Evolutionary conservation across 2,797 vertebrate species (phyloP).

Genomic region (Mico argentatus): DNA sequence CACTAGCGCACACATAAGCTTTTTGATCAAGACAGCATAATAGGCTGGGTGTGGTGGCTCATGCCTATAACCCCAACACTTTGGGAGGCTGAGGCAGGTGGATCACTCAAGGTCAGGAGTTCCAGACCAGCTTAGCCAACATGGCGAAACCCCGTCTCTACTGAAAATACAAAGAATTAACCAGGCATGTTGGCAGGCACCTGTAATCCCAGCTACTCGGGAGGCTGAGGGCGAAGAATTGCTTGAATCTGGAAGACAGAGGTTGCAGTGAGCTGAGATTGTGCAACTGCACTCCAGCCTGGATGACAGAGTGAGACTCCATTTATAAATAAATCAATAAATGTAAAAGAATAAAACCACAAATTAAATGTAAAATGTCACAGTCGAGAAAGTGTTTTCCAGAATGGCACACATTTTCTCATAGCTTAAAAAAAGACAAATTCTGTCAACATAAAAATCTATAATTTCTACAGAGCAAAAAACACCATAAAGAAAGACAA

Average conservation of each 20-base stretch:
- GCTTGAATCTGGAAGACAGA: no score
- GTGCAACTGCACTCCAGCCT: no score
- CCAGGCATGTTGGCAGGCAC: background rate
- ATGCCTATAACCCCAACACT: no score
- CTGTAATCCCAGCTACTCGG: no score
- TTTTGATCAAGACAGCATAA: constrained; percentile 30
- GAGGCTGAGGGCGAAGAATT: no score
- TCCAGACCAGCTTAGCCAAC: no score
- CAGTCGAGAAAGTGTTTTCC: constrained; percentile 41
- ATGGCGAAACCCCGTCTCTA: no score
- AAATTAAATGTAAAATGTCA: constrained; percentile 59
- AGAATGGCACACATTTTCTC: constrained; percentile 45
- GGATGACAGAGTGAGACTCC: no score
- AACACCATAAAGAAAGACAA: constrained; percentile 64
- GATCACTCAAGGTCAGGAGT: no score
- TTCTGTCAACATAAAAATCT: constrained; percentile 70
- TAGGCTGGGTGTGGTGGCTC: background rate
- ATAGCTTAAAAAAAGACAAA: constrained; percentile 55
- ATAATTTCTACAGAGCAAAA: constrained; percentile 64
- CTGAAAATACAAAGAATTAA: no score
- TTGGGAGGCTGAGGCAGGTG: no score
- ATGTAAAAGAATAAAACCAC: constrained; percentile 47
- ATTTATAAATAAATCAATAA: background rate
- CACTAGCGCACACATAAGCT: background rate
- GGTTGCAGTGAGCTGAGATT: no score